phyloP scores from a whole-genome alignment of 2,797 vertebrate species.

The Rhyacichthys aspro region DNA sequence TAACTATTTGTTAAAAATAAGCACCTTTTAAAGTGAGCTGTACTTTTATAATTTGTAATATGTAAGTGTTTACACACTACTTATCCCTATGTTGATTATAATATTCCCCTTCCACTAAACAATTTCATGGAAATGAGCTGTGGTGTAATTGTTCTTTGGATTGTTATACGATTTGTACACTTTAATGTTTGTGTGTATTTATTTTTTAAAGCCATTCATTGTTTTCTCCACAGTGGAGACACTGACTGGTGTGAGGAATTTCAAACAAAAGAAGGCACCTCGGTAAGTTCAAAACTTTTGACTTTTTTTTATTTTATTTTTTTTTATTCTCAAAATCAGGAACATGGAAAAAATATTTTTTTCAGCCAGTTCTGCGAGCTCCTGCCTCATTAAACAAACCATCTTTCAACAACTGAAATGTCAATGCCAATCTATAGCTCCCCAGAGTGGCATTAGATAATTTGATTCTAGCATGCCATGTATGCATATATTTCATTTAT shows the following conservation, averaged over 20 bases:
- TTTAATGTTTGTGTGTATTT: background rate
- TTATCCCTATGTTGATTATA: too few relatives aligned
- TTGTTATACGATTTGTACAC: background rate
- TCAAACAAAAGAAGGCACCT: slow-evolving; percentile 74
- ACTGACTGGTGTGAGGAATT: slow-evolving; percentile 29
- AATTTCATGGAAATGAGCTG: too few relatives aligned
- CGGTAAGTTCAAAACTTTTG: slow-evolving; percentile 73
- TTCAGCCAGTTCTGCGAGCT: background rate
- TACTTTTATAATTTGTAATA: too few relatives aligned
- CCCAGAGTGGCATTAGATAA: slow-evolving; percentile 2
- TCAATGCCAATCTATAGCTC: slow-evolving; percentile 9
- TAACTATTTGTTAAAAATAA: too few relatives aligned
- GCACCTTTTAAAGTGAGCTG: too few relatives aligned
- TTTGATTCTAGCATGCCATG: slow-evolving; percentile 3
- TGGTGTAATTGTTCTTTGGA: too few relatives aligned
- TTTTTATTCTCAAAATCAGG: slow-evolving; percentile 34
- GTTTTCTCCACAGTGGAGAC: slow-evolving; percentile 52
- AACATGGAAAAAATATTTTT: background rate
- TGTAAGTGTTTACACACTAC: too few relatives aligned
- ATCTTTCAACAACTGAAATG: background rate
- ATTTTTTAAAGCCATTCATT: slow-evolving; percentile 33
- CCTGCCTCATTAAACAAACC: too few relatives aligned
- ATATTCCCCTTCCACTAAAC: too few relatives aligned
- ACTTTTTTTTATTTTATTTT: slow-evolving; percentile 39
- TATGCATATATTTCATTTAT: background rate